phyloP scores from a whole-genome alignment of 2,113 vertebrate genomes.

The Sarotherodon lohbergeri region DNA sequence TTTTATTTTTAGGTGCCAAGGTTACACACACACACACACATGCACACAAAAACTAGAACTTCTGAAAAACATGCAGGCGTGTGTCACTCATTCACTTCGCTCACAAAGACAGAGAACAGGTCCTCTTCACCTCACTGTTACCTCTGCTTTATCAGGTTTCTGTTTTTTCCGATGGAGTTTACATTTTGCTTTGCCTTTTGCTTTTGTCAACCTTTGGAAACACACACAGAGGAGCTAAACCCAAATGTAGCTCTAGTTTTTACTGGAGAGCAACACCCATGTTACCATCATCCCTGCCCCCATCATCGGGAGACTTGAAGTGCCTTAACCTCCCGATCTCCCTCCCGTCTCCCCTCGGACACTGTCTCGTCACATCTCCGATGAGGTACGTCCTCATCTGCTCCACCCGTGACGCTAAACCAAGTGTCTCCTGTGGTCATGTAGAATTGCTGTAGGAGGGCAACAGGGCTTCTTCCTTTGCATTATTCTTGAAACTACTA shows the following conservation, averaged over 20 bases:
- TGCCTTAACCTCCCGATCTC: conserved; percentile 79
- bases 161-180: conserved; percentile 5
- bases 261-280: conserved; percentile 28
- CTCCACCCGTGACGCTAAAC: neutral
- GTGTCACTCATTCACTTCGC: neutral
- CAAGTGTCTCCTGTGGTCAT: neutral
- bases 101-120: conserved; percentile 10
- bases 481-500: neutral
- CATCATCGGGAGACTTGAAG: conserved; percentile 77
- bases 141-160: conserved; percentile 60
- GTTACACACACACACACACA: conserved; percentile 17
- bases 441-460: neutral
- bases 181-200: conserved; percentile 15
- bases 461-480: conserved; percentile 31
- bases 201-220: conserved; percentile 34
- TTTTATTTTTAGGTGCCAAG: conserved; percentile 68
- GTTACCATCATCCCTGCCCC: conserved; percentile 45
- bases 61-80: neutral
- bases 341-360: neutral
- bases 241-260: conserved; percentile 48
- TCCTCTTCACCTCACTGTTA: conserved; percentile 35
- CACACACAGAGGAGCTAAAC: conserved; percentile 37
- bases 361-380: neutral
- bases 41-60: conserved; percentile 1
- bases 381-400: neutral